Evolutionary conservation across 2,797 vertebrate species (phyloP), one percentile per base, ranked within the genome.

Genomic region (Catostomus latipinnis): DNA sequence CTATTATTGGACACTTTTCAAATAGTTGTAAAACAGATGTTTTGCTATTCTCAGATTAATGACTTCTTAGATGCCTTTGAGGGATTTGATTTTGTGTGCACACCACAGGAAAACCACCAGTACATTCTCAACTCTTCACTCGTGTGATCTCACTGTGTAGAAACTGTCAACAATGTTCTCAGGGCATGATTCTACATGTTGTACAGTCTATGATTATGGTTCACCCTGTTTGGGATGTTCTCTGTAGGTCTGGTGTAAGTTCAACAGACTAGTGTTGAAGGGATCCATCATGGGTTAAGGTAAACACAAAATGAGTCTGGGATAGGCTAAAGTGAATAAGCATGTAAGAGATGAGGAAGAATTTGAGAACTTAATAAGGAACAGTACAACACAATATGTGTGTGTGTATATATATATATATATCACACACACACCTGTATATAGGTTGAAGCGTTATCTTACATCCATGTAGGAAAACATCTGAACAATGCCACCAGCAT

Each of bases 181-280:
- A 14, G 46, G 70, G 76, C 88, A 86, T 83, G 87, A 86, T 70
- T 66, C 58, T 57, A 85, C 88, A 87, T n/a, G 86, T 72, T 66
- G 79, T 69, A 75, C 78, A 74, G 65, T 80, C 85, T 86, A 45
- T 86, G 79, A 88, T 86, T 88, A 85, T 34, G 56, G 57, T 82
- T 87, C 74, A 45, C 75, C 79, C 71, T 66, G 75, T 82, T 81
- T 58, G 74, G 74, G 56, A 78, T 73, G 71, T 83, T 83, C 60
- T 54, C 22, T 18, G 70, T 16, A 53, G 65, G 70, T 80, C 71
- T 74, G 67, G 56, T 76, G 52, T 53, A 84, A 80, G 81, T 78
- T 83, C 56, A 82, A 76, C 81, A 56, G 61, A 43, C 16, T 57
- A 76, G 78, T 72, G 57, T 75, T 81, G 68, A 85, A 85, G 83